These are phyloP conservation scores for Chironomus riparius DNA, from an alignment of 2,888 invertebrate species.

Conservation along the genomic window DNA sequence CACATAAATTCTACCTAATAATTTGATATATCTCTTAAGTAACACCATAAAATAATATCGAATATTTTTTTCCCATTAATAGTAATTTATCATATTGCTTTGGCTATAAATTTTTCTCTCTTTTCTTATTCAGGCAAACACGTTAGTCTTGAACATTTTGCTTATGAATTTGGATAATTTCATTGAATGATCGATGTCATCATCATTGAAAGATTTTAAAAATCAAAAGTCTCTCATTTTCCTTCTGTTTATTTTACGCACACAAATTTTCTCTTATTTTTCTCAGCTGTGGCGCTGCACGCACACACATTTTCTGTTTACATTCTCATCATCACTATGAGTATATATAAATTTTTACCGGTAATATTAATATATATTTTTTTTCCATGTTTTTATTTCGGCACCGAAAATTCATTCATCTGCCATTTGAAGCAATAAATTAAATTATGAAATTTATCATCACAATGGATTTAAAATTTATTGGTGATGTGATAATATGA, in stretches of 20 bases:
- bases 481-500: not conserved
- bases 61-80: not conserved
- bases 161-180: not conserved
- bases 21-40: constrained; percentile 12
- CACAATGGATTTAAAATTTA: not conserved
- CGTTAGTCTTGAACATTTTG: not conserved
- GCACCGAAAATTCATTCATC: not conserved
- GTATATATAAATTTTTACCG: no score
- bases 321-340: no score
- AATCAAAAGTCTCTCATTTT: not conserved
- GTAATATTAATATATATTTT: not conserved
- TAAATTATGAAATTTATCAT: constrained; percentile 24
- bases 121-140: not conserved
- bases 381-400: not conserved
- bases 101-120: no score
- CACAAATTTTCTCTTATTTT: not conserved
- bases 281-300: not conserved
- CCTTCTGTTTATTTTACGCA: not conserved
- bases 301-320: not conserved
- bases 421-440: not conserved
- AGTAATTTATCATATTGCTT: constrained; percentile 11
- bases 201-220: not conserved
- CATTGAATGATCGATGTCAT: not conserved
- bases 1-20: constrained; percentile 18
- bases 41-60: constrained; percentile 3